Evolutionary conservation across 1,140 invertebrate genomes (phyloP), one percentile per base, ranked within the genome.

Genomic region (Caenorhabditis tropicalis): DNA sequence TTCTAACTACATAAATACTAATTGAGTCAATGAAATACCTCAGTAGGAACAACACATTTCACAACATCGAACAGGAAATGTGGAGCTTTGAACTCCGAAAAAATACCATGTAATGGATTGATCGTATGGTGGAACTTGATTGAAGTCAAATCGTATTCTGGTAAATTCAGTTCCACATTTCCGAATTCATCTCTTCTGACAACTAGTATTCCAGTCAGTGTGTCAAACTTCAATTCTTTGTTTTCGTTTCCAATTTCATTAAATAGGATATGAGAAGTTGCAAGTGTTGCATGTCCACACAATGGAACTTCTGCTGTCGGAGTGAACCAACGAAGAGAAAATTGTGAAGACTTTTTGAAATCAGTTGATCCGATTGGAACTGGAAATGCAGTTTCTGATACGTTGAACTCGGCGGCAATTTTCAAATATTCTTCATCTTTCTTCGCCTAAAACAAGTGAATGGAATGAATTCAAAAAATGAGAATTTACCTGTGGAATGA

Each of bases 211-310:
- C 65, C 65, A 7, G 65, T 74, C 36, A 19, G 65, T 15, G 65
- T 74, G 10, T 74, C n/a, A 24, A 74, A 74, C 21, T 46, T 74
- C 19, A 74, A 12, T 31, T 43, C 49, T 33, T 53, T 48, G 43
- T 39, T 65, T 9, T 0, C 1, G 43, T 74, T 74, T 46, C 90
- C 87, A 51, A 82, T 43, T 82, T 86, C 83, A 65, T 89, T 84
- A 83, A 92, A 92, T 16, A 94, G 82, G 0, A 92, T 92, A 31
- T 93, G 91, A 10, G 93, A 91, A 5, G 93, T 91, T 0, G 94
- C 93, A 10, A 94, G 84, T 0, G 94, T 94, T 15, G 93, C 93
- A 89, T 94, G 94, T 16, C 94, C 94, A 92, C 94, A 94, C 5
- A 94, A 88, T 19, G 91, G 85, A 2, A 94, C 93, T 89, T 94